A percentile compares a stretch with the other conserved stretches of the same genome.
These are phyloP conservation scores for Petrophora chlorosata DNA, from an alignment of 2,888 invertebrate species.

Conservation along the genomic window DNA sequence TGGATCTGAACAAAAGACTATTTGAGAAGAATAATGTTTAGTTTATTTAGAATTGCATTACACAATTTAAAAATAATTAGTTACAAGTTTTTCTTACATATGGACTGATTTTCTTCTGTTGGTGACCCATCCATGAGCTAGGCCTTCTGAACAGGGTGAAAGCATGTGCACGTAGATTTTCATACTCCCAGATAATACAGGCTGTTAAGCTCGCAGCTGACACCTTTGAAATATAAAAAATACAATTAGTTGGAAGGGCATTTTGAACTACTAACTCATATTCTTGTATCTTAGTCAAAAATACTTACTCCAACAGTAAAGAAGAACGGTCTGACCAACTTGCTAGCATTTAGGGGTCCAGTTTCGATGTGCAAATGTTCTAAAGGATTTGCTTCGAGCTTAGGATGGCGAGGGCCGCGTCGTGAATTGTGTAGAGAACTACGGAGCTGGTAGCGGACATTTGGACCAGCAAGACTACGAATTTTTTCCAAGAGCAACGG, in stretches of 20 bases:
- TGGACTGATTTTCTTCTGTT: conserved; percentile 57
- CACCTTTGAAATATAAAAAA: conserved; percentile 75
- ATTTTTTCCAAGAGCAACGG: conserved; percentile 47
- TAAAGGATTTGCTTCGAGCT: conserved; percentile 63
- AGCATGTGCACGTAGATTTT: conserved; percentile 84
- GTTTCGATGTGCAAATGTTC: conserved; percentile 68
- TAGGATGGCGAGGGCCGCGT: conserved; percentile 50
- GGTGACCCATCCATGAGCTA: conserved; percentile 77
- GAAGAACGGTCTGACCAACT: conserved; percentile 84
- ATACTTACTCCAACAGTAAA: conserved; percentile 86
- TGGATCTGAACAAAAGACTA: no score
- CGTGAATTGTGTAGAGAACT: conserved; percentile 67
- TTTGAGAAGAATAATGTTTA: no score
- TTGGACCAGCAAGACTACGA: conserved; percentile 37
- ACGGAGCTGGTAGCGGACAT: conserved; percentile 56
- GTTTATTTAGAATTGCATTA: background rate
- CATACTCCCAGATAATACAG: conserved; percentile 95
- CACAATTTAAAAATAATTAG: background rate
- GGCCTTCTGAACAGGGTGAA: conserved; percentile 77
- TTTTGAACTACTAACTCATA: no score
- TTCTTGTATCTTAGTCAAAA: no score
- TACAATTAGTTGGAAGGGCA: background rate
- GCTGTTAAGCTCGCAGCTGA: conserved; percentile 87
- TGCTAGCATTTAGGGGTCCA: conserved; percentile 67
- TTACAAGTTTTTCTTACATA: conserved; percentile 19